Base-by-base conservation (phyloP, 2,888 invertebrate genomes). In the Lissonota sp. region DNA sequence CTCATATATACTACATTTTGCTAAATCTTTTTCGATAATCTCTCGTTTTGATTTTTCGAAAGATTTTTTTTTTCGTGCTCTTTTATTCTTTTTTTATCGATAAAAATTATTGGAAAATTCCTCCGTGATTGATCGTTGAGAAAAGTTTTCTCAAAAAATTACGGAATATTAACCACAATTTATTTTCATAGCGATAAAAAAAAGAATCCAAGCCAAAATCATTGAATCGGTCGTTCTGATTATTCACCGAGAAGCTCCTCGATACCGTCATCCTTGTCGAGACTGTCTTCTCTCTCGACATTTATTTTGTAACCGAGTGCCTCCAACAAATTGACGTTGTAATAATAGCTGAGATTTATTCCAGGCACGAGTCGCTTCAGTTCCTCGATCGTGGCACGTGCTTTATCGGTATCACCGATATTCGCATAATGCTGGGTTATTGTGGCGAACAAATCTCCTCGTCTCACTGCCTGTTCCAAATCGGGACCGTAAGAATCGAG, bases 231-330 rank as follows among this genome's bases (percentile, higher is more conserved):
- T 16, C 10, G 46, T 6, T 16, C 10, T 67, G 62, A 74, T 88
- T 79, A 92, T 82, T 92, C 92, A 14, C 92, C 92, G 42, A 92
- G 80, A 3, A 92, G 84, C 83, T 92, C 92, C 44, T 92, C 92
- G 40, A 92, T 92, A 26, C 89, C 92, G 70, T 92, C 92, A 42
- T 92, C 92, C 46, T 88, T 90, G 10, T 92, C 91, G 0, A 90
- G 88, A 46, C 89, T 90, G 26, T 89, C 88, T n/a, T 91, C 86
- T 3, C 87, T 87, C 57, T 90, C 85, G 12, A 90, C 81, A 39
- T 86, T 90, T 72, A 89, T 86, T 79, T 91, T 90, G 69, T 90
- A 92, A 14, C 92, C 92, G 12, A 92, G 85, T n/a, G 87, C 84
- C 78, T 92, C 90, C 4, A 92, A 74, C 55, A 92, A 80, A 83